A percentile compares a stretch with the other conserved stretches of the same genome.
These are phyloP conservation scores for Cotesia congregata DNA, from an alignment of 2,888 invertebrate genomes.

Conservation along the genomic window DNA sequence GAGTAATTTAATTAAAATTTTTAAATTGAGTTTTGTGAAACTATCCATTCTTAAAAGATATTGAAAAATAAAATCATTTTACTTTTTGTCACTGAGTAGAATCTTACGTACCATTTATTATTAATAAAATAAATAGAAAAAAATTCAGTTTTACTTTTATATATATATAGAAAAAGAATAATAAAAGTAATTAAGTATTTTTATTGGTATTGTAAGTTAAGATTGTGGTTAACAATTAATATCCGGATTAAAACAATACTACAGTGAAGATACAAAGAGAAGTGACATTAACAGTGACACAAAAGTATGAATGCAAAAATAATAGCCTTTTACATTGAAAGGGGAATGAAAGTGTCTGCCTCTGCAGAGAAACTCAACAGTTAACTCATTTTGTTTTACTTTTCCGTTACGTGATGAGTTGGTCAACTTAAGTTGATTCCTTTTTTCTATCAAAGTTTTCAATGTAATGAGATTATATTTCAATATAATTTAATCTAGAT, in stretches of 20 bases:
- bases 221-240: neutral
- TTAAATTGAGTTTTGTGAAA: no score
- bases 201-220: neutral
- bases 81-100: no score
- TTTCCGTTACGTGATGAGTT: neutral
- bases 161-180: neutral
- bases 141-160: neutral
- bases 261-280: neutral
- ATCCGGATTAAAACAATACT: neutral
- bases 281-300: neutral
- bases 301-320: neutral
- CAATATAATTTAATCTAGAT: no score
- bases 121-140: neutral
- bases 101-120: no score
- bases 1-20: neutral
- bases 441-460: neutral
- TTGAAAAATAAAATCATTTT: no score
- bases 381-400: neutral
- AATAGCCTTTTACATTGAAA: neutral
- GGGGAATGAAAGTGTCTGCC: neutral
- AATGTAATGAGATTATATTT: no score
- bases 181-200: neutral
- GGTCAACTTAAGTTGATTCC: neutral
- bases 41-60: no score
- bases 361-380: neutral